Conservation (phyloP, 2,113 vertebrate species). For the Myrmecobius fasciatus region DNA sequence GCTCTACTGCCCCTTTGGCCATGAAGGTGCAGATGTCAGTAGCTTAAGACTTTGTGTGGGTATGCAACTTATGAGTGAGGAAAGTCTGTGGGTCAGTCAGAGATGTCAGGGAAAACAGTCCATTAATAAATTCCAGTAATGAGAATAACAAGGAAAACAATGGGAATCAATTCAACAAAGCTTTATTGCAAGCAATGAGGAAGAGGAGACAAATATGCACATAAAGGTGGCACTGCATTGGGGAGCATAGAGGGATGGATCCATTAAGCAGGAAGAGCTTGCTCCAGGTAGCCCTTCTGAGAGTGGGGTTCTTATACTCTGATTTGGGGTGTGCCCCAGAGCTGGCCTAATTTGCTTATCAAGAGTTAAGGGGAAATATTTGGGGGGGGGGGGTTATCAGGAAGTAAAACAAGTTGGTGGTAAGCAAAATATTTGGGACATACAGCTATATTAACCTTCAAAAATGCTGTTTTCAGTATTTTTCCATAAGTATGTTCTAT, state of each 20-base stretch:
- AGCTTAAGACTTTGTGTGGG: not conserved
- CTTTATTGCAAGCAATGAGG: not conserved
- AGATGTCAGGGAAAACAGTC: not conserved
- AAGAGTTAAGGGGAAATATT: not conserved
- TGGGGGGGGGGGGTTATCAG: not conserved
- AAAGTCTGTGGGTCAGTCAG: not conserved
- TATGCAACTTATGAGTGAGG: not conserved
- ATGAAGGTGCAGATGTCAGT: not conserved
- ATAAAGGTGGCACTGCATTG: not conserved
- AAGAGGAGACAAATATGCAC: not conserved
- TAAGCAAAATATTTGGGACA: not conserved
- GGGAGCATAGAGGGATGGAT: not conserved
- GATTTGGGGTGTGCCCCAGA: not conserved
- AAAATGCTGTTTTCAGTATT: not conserved
- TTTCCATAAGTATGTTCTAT: not conserved
- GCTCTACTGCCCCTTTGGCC: too few species aligned
- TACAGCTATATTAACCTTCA: not conserved
- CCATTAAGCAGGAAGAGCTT: not conserved
- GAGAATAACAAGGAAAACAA: not conserved
- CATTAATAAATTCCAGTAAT: not conserved
- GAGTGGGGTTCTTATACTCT: not conserved
- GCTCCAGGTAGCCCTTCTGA: too few species aligned
- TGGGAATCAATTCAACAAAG: not conserved
- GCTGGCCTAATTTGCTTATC: not conserved
- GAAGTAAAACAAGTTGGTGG: not conserved